Evolutionary conservation across 2,888 invertebrate genomes (phyloP), one percentile per base, ranked within the genome.

Genomic region (Lymantria monacha): DNA sequence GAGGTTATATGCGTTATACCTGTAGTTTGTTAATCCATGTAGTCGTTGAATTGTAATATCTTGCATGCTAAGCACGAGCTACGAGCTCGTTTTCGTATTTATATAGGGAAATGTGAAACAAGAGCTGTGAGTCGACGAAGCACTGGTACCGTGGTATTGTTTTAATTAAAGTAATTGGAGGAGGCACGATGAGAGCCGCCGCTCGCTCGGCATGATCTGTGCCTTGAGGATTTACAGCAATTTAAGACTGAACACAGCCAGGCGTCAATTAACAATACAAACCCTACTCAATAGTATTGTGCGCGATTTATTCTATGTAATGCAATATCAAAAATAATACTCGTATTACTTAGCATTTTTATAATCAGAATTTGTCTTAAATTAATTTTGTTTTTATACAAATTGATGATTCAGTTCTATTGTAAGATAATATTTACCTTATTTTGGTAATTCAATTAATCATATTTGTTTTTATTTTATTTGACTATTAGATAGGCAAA

Each of bases 131-230:
- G 85, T 86, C 87, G 86, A 85, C 87, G 87, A 78, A 86, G 83
- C 83, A 81, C 81, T 87, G 84, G 82, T 85, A 79, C 81, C 85
- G 82, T 83, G 84, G 86, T 89, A 88, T 90, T 90, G 90, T 90
- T 90, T 90, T 91, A 91, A 90, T 91, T 91, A 91, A 91, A 90
- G 88, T 91, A 91, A 90, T 91, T 91, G 90, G 89, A 87, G 87
- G 86, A 89, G 88, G 85, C 85, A 85, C 85, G 85, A 82, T 74
- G 86, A 85, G 89, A 79, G 84, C 84, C 78, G 80, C 72, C 83
- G 81, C 83, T 84, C 83, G 81, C 81, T 78, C 79, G 83, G 80
- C 82, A 85, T 89, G 87, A 89, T 90, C 89, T 87, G 85, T 85
- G 85, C 87, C 88, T 88, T 87, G 85, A 90, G 89, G 87, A 91